Base-by-base conservation (phyloP, 1,140 invertebrate species). In the Himalopsyche phryganea region DNA sequence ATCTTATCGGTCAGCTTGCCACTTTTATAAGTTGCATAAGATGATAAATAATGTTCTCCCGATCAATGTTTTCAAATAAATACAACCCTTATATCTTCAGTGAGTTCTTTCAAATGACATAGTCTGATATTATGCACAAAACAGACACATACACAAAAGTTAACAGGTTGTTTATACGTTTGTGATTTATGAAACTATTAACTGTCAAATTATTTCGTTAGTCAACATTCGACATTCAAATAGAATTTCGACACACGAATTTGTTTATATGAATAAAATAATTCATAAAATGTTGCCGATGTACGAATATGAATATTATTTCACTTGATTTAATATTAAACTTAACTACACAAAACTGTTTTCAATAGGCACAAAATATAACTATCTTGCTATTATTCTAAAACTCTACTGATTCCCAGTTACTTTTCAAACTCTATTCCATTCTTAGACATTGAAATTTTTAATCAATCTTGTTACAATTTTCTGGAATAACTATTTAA, bases 121-220 rank as follows among this genome's bases (percentile, higher is more conserved):
- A 28, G 9, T 28, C 23, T 3, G 23, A 28, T 28, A 28, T 28
- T 28, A 28, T 28, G 23, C 23, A 28, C 23, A 28, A 28, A 28
- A 28, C 23, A 15, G 38, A 40, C 11, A 56, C 53, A 49, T 48
- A 56, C 47, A 56, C 53, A 56, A 40, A 33, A 56, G 53, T 56
- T 56, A 56, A 56, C 53, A 56, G 53, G 53, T 56, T 56, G 53
- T 56, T 56, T 56, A 56, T 56, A 56, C 53, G 33, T 49, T 56
- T 56, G 53, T 49, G 53, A 56, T 56, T 56, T 56, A 56, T 56
- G 53, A 56, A 56, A 56, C 53, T 56, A 49, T 49, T 41, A 56
- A 44, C 53, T 56, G 53, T 56, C 53, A 56, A 56, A 56, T 45
- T 56, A 42, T 56, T 49, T 49, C 38, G 41, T 36, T 48, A 49